Base-by-base conservation (phyloP, 2,888 invertebrate species). In the Plebejus anna region DNA sequence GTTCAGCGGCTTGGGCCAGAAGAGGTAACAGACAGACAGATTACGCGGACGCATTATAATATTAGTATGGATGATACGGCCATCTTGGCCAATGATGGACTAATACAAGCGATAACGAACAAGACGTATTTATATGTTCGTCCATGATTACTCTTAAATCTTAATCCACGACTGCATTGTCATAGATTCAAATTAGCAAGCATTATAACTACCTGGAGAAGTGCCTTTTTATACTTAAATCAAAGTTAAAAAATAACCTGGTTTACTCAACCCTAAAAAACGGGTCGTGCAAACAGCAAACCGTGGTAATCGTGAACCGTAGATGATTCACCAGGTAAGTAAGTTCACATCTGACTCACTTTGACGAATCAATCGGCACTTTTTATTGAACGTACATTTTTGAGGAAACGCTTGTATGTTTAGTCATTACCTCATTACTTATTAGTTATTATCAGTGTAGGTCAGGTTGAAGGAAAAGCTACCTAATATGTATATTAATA, bases 401-500 rank as follows among this genome's bases (percentile, higher is more conserved):
- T 71, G 71, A 71, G 71, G 71, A 71, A 42, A 22, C n/a, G 71
- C n/a, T 71, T 42, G 9, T 42, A 71, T 71, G 38, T n/a, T 71
- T 71, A 71, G 71, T 71, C 71, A 70, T 38, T 11, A 4, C 9
- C 9, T 11, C 28, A 28, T 9, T 28, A 61, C 66, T 32, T 38
- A 38, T 36, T 6, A 5, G 38, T 22, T 32, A 32, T 32, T 32
- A 32, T 32, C 32, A 32, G 32, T 32, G 2, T 9, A 5, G n/a
- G 57, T 57, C 57, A 57, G n/a, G 16, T n/a, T 16, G 6, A 38
- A 38, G 38, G 0, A 38, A 38, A 38, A 38, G 5, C 38, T 38
- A 38, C 38, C 38, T 38, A 38, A 7, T 38, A 32, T 32, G 32
- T 22, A 22, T 22, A 22, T 22, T 22, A 22, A 22, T 22, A 32